Percentiles rank a stretch among this genome's conserved stretches.
These are phyloP conservation scores for Trissolcus japonicus DNA, from an alignment of 2,888 invertebrate species.

Conservation along the genomic window DNA sequence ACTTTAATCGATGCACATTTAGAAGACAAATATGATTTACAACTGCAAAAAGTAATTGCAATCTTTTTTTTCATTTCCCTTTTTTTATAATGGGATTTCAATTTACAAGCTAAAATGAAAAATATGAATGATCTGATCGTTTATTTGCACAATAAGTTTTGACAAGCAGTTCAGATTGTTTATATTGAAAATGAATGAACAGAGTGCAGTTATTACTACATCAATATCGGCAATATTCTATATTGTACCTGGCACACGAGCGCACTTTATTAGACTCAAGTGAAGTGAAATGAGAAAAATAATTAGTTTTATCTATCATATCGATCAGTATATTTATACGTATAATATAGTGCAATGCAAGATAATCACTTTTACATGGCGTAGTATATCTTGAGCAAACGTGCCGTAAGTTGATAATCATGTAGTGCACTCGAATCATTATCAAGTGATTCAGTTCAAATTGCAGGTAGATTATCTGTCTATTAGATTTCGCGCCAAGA, in stretches of 20 bases:
- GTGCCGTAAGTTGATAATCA: constrained; percentile 1
- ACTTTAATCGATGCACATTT: too few relatives aligned
- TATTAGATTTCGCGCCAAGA: not conserved
- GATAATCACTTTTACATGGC: not conserved
- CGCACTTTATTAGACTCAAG: constrained; percentile 8
- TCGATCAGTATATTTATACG: not conserved
- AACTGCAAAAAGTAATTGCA: too few relatives aligned
- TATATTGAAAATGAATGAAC: not conserved
- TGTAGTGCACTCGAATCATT: not conserved
- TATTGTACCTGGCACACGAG: not conserved
- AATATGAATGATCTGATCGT: not conserved
- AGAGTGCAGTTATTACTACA: too few relatives aligned
- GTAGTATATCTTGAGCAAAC: not conserved
- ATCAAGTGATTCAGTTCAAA: not conserved
- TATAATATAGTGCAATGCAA: not conserved
- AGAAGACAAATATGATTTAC: constrained; percentile 8
- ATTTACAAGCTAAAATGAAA: too few relatives aligned
- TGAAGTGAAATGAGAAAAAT: constrained; percentile 10
- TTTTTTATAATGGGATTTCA: too few relatives aligned
- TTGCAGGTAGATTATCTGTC: not conserved
- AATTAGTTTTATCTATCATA: not conserved
- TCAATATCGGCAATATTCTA: too few relatives aligned
- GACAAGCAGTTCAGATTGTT: not conserved
- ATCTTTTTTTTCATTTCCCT: too few relatives aligned
- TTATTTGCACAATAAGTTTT: not conserved